phyloP scores from a whole-genome alignment of 1,140 invertebrate genomes.

The Dendrolimus punctatus region DNA sequence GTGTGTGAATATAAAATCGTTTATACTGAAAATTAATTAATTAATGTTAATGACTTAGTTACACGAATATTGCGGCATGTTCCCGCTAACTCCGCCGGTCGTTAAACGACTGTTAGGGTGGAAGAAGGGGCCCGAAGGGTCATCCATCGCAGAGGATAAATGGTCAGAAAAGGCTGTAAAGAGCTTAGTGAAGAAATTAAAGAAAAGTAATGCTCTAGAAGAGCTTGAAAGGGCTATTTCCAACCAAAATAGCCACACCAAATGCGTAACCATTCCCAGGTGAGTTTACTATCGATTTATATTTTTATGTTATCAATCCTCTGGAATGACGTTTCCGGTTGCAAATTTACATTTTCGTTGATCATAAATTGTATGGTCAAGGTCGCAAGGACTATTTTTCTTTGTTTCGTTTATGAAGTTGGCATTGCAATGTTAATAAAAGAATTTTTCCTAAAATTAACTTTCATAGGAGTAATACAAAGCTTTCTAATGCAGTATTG shows the following conservation, averaged over 20 bases:
- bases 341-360: slow-evolving; percentile 8
- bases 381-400: slow-evolving; percentile 1
- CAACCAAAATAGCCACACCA: slow-evolving; percentile 91
- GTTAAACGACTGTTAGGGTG: slow-evolving; percentile 95
- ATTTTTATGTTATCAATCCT: slow-evolving; percentile 31
- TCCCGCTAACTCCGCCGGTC: slow-evolving; percentile 94
- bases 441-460: slow-evolving; percentile 8
- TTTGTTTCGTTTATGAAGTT: slow-evolving; percentile 1
- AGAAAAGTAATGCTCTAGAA: slow-evolving; percentile 93
- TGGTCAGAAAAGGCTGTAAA: slow-evolving; percentile 98
- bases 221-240: slow-evolving; percentile 95
- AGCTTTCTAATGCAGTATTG: too few relatives aligned
- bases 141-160: slow-evolving; percentile 90
- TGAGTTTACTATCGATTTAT: slow-evolving; percentile 64
- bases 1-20: slow-evolving; percentile 25
- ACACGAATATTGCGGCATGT: slow-evolving; percentile 75
- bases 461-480: too few relatives aligned
- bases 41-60: slow-evolving; percentile 37
- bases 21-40: slow-evolving; percentile 19
- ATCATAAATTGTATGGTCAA: slow-evolving; percentile 5
- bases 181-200: slow-evolving; percentile 96
- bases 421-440: slow-evolving; percentile 8
- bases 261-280: slow-evolving; percentile 97
- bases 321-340: slow-evolving; percentile 27
- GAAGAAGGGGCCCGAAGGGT: slow-evolving; percentile 87